phyloP scores from a whole-genome alignment of 2,113 vertebrate species.

The Desmodus rotundus region DNA sequence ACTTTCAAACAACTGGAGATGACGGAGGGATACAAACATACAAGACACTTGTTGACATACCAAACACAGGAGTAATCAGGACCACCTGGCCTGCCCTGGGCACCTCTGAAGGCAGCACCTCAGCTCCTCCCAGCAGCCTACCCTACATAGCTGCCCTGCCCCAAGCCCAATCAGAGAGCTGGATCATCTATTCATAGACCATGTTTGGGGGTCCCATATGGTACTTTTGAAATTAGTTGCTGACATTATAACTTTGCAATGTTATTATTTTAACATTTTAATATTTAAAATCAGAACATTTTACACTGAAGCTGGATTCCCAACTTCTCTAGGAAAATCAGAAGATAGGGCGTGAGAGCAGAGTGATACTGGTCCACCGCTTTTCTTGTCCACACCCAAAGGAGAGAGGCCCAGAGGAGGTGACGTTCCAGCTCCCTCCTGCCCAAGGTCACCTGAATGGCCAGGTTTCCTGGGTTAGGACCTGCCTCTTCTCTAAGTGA shows the following conservation, averaged over 20 bases:
- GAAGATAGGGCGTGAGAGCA: not conserved
- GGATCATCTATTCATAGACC: rapidly evolving
- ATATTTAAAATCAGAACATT: not conserved
- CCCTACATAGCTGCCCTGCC: not conserved
- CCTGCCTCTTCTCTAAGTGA: not conserved
- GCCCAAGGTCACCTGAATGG: not conserved
- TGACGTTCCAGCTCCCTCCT: rapidly evolving
- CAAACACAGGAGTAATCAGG: not conserved
- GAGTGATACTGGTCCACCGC: not conserved
- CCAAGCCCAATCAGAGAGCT: not conserved
- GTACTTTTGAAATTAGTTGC: not conserved
- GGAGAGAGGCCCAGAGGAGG: not conserved
- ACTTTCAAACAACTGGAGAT: not conserved
- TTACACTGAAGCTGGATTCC: not conserved
- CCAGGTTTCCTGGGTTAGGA: not conserved
- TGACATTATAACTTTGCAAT: not conserved
- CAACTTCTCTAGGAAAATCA: not conserved
- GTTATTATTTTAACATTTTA: not conserved
- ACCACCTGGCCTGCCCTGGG: not conserved
- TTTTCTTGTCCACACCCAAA: not conserved
- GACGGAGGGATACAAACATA: not conserved
- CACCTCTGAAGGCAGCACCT: not conserved
- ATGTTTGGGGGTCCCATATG: not conserved
- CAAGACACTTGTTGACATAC: not conserved
- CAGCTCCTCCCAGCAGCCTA: not conserved